Evolutionary conservation across 2,888 invertebrate genomes (phyloP).

Genomic region (Ectobius pallidus): DNA sequence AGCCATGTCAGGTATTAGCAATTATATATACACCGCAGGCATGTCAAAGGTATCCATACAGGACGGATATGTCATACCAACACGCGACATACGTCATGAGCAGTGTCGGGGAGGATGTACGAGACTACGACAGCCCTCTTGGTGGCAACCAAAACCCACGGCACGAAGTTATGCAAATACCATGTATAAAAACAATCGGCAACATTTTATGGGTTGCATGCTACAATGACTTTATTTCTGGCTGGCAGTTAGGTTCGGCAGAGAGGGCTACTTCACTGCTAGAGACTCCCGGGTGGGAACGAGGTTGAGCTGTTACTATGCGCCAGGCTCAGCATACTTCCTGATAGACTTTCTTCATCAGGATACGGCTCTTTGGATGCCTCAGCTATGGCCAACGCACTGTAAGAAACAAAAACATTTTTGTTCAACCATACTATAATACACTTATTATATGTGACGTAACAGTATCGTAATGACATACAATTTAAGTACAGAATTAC

Average conservation of each 20-base stretch:
- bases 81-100: background rate
- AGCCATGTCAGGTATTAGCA: slow-evolving; percentile 3
- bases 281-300: slow-evolving; percentile 68
- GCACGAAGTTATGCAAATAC: slow-evolving; percentile 9
- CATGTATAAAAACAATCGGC: slow-evolving; percentile 12
- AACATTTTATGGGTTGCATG: background rate
- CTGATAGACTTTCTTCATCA: slow-evolving; percentile 90
- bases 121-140: slow-evolving; percentile 8
- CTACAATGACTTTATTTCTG: slow-evolving; percentile 24
- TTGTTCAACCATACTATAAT: too few relatives aligned
- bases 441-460: too few relatives aligned
- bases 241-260: slow-evolving; percentile 24
- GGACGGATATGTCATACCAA: slow-evolving; percentile 16
- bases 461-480: background rate
- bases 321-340: slow-evolving; percentile 93
- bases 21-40: slow-evolving; percentile 3
- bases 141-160: slow-evolving; percentile 13
- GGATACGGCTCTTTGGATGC: slow-evolving; percentile 88
- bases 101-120: slow-evolving; percentile 17
- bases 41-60: slow-evolving; percentile 15
- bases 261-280: slow-evolving; percentile 28
- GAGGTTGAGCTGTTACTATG: slow-evolving; percentile 94
- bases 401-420: slow-evolving; percentile 59
- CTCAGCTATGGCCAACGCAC: slow-evolving; percentile 90
- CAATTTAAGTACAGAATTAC: too few relatives aligned